Base-by-base conservation (phyloP, 2,888 invertebrate species). In the Drosophila seclusa region DNA sequence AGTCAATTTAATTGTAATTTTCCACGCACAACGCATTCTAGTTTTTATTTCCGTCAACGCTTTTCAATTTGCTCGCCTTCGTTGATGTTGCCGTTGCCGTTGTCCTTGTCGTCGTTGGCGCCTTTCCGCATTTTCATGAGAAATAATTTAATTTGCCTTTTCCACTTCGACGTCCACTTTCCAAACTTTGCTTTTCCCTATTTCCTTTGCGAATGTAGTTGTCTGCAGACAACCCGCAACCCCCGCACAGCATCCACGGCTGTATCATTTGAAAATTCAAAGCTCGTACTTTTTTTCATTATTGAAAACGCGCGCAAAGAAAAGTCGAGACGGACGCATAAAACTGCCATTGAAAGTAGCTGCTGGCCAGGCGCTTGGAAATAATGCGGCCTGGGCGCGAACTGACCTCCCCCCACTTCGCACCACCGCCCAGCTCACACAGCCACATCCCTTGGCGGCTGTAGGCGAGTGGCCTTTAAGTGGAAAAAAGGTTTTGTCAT, bases 1-100 rank as follows among this genome's bases (percentile, higher is more conserved):
- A 90, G 83, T 89, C 84, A 90, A 90, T 89, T 89, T 88, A 83
- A 90, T 87, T 90, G 87, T 87, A 89, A 89, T 90, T 89, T 90
- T 80, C 79, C 80, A 80, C 87, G 83, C 85, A 80, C 72, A 71
- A 69, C 76, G 76, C 80, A 70, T 78, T 84, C 85, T 78, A 80
- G 78, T 82, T 84, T 45, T 84, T 78, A 80, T 80, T 87, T 82
- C 82, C 83, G 76, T 71, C 63, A 61, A 81, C 78, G 81, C 72
- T 71, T 73, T 83, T 83, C 87, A 83, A 82, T 82, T 82, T 69
- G 40, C 54, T 52, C 50, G 31, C n/a, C 42, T 55, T 45, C 74
- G 66, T 59, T 68, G 84, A 6, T 16, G 29, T 36, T 36, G 36
- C 18, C 49, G 18, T 54, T 27, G 36, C 27, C 29, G 16, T 42